These are phyloP conservation scores for Drosophila jambulina DNA, from an alignment of 1,140 invertebrate species.

Conservation along the genomic window DNA sequence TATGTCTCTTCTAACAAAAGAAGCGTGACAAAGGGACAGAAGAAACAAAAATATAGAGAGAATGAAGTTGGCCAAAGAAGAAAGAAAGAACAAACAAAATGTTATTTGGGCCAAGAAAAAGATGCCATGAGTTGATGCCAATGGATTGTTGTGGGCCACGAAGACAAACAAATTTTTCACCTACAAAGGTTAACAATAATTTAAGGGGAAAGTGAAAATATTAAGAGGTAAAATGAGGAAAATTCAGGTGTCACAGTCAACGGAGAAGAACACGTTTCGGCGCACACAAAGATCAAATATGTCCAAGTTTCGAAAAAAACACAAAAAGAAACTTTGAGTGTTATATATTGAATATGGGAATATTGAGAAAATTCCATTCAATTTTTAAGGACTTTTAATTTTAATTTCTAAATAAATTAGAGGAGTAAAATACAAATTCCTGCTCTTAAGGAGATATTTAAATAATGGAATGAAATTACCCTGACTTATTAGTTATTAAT, in stretches of 20 bases:
- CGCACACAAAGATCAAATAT: background rate
- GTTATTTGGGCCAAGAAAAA: constrained; percentile 3
- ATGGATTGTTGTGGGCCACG: constrained; percentile 52
- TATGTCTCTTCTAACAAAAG: constrained; percentile 62
- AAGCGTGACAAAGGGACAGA: constrained; percentile 23
- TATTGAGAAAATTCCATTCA: too few relatives aligned
- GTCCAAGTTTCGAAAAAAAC: background rate
- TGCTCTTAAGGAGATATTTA: too few relatives aligned
- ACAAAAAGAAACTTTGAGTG: background rate
- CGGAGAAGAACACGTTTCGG: constrained; percentile 43
- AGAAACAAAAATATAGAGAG: background rate
- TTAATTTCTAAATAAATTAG: too few relatives aligned
- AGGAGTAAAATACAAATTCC: too few relatives aligned
- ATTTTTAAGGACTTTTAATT: too few relatives aligned
- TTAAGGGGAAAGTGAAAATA: background rate
- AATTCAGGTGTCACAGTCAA: constrained; percentile 24
- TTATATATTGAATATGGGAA: background rate
- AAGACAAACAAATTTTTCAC: constrained; percentile 36
- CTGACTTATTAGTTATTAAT: too few relatives aligned
- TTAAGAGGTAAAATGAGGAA: background rate
- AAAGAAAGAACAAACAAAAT: constrained; percentile 1
- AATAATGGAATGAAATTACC: too few relatives aligned
- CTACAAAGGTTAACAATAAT: constrained; percentile 21
- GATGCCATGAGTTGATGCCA: constrained; percentile 9
- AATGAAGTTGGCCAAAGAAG: constrained; percentile 3